Evolutionary conservation across 2,888 invertebrate genomes (phyloP), one percentile per base, ranked within the genome.

Genomic region (Platycheirus albimanus): DNA sequence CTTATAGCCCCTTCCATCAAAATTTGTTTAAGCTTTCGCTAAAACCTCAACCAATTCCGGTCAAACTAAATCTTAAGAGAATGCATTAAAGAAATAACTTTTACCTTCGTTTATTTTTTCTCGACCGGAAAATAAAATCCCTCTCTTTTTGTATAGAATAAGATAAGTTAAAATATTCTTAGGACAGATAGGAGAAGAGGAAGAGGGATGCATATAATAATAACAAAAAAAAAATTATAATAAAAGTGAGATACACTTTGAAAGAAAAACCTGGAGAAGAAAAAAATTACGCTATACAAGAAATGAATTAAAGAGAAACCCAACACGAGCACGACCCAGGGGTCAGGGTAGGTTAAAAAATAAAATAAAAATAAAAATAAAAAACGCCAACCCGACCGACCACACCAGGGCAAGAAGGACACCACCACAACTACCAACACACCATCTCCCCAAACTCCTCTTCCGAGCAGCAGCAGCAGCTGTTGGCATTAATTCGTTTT

Each of bases 401-500:
- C 36, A 45, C 28, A 13, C 41, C 17, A 30, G 17, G 54, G 63
- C 19, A 30, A 51, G 28, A 61, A 67, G 61, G 58, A 63, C 75
- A 70, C 15, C 45, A 49, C 47, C 33, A 41, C 38, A 33, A 64
- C 38, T 17, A 47, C 19, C 45, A 24, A 17, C 8, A n/a, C n/a
- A n/a, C n/a, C n/a, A n/a, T n/a, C 3, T 15, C 8, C 11, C n/a
- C n/a, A n/a, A n/a, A 11, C 66, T 47, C 38, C 17, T 67, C 69
- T 49, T 49, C 24, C 13, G 61, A 15, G 28, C 19, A 45, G 45
- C 19, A 33, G 66, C 66, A 70, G 70, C 81, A 81, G 81, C 76
- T 81, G 81, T 72, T 76, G 77, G 77, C 71, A 81, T 77, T 81
- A 81, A 81, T 81, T 77, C 77, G 71, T 81, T 81, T 77, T 81